Evolutionary conservation across 2,888 invertebrate genomes (phyloP).

Genomic region (Slavum lentiscoides): DNA sequence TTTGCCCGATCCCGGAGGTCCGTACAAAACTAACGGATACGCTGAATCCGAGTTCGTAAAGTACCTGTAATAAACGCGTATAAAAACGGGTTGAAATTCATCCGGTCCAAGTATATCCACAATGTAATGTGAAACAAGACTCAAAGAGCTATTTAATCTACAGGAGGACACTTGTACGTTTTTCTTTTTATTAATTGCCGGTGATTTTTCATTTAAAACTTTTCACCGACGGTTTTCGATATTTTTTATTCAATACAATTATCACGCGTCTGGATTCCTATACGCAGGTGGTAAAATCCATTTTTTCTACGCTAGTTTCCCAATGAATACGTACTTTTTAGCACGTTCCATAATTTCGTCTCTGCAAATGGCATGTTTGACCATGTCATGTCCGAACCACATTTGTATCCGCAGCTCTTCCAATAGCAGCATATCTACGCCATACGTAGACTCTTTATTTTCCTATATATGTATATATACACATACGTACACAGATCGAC

Average conservation of each 20-base stretch:
- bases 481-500: background rate
- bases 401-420: conserved; percentile 75
- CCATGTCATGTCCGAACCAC: conserved; percentile 71
- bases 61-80: conserved; percentile 63
- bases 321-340: conserved; percentile 65
- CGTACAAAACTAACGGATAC: conserved; percentile 73
- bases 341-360: conserved; percentile 71
- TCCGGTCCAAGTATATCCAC: background rate
- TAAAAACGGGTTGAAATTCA: background rate
- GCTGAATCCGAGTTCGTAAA: conserved; percentile 63
- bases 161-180: background rate
- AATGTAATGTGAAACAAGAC: no score
- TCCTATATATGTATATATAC: background rate
- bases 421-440: conserved; percentile 60
- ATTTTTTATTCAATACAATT: background rate
- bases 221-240: background rate
- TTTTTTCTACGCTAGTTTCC: background rate
- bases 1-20: conserved; percentile 82
- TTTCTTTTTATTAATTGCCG: background rate
- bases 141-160: background rate
- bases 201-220: background rate
- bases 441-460: conserved; percentile 52
- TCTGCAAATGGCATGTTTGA: conserved; percentile 71
- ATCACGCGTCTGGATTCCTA: background rate
- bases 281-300: no score